Evolutionary conservation across 2,113 vertebrate species (phyloP), one percentile per base, ranked within the genome.

Genomic region (Miniopterus natalensis): DNA sequence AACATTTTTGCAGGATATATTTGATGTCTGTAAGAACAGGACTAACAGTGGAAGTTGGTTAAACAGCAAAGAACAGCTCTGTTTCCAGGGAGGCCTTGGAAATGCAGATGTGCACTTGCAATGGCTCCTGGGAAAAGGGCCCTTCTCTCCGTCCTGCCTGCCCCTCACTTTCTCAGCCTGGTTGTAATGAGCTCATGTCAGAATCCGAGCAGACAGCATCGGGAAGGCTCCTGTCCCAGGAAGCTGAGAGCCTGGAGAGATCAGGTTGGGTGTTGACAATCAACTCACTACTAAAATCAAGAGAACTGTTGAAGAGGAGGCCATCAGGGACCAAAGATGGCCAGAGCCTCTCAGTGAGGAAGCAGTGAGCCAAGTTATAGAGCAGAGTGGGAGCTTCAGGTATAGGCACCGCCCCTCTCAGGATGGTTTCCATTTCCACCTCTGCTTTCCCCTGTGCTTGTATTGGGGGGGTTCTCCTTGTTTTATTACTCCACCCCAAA

Each of bases 71-170:
- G 27, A 29, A 63, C 53, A 55, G 6, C 17, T 78, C 42, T 25
- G 63, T 73, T 91, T 93, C 70, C 65, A 63, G 57, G 87, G 84
- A 78, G 42, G 13, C 77, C 70, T 91, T 42, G 10, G 55, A 85
- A 53, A 36, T 51, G 17, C 45, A 70, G 31, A 5, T 27, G 5
- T 3, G 57, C 40, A 61, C 12, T 45, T 51, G 21, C 6, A 0
- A 3, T 7, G 27, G 53, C 57, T 84, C 68, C 74, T 18, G 15
- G 83, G 45, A 79, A 36, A 36, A 70, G 13, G 17, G 18, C 36
- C 17, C 47, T 66, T 57, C 75, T 31, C 53, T 83, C 65, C 29
- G 1, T 57, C n/a, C 15, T 36, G 13, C 27, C 70, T 53, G 45
- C 20, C 21, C 29, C 84, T 89, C 40, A 36, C 8, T 27, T 20